These are phyloP conservation scores for Propithecus deckenii DNA, from an alignment of 2,797 vertebrate species.

Conservation along the genomic window DNA sequence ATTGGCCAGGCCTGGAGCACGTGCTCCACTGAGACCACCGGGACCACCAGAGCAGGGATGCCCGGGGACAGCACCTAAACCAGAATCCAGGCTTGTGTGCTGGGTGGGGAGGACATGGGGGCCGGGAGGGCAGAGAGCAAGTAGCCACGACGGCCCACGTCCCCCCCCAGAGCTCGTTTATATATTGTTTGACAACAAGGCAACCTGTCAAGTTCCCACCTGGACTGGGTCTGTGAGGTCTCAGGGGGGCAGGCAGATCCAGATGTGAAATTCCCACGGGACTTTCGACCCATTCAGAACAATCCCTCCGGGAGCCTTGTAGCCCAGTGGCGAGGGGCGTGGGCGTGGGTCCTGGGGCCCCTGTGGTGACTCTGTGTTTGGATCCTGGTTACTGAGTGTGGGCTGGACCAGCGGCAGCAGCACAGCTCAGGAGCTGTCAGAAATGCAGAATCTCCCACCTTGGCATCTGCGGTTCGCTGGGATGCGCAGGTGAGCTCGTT, in stretches of 20 bases:
- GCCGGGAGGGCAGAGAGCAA: background rate
- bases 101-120: background rate
- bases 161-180: background rate
- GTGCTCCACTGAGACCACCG: background rate
- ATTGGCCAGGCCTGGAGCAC: background rate
- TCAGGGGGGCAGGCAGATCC: background rate
- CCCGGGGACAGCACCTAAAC: background rate
- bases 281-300: background rate
- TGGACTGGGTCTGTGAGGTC: background rate
- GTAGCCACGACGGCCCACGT: rapidly evolving
- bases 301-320: background rate
- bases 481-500: background rate
- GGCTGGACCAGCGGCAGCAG: background rate
- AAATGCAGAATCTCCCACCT: background rate
- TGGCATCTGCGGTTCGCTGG: background rate
- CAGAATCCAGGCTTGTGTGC: background rate
- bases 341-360: background rate
- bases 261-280: background rate
- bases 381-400: background rate
- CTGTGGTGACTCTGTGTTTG: background rate
- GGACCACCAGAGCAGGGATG: background rate
- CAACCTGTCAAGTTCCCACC: background rate
- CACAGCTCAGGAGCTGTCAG: background rate
- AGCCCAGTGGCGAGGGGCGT: background rate
- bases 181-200: background rate